phyloP scores from a whole-genome alignment of 2,113 vertebrate species.

The Xyrauchen texanus region DNA sequence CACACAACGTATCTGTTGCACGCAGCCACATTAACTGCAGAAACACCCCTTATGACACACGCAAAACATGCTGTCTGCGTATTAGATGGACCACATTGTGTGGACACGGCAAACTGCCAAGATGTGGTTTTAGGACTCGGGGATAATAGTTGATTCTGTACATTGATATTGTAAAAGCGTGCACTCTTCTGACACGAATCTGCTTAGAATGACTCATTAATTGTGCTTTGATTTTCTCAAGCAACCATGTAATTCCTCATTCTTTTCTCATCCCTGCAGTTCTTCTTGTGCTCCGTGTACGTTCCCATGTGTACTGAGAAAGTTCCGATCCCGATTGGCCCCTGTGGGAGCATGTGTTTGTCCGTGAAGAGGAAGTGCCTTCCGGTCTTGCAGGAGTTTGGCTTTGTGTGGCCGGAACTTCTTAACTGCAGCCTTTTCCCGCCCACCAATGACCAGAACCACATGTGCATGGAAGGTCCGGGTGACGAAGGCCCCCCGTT shows the following conservation, averaged over 20 bases:
- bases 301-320: constrained; percentile 99
- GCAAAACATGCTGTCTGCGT: too few relatives aligned
- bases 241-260: neutral
- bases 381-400: constrained; percentile 93
- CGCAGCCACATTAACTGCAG: too few relatives aligned
- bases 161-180: too few relatives aligned
- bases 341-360: constrained; percentile 95
- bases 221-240: too few relatives aligned
- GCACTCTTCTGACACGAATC: too few relatives aligned
- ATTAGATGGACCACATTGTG: too few relatives aligned
- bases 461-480: constrained; percentile 99
- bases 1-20: too few relatives aligned
- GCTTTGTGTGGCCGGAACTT: constrained; percentile 92
- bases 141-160: too few relatives aligned
- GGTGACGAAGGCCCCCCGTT: constrained; percentile 88
- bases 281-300: constrained; percentile 97
- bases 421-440: constrained; percentile 98
- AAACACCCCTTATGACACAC: too few relatives aligned
- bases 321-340: constrained; percentile 95
- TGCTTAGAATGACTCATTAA: too few relatives aligned
- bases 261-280: constrained; percentile 69
- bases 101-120: too few relatives aligned
- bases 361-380: constrained; percentile 94
- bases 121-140: too few relatives aligned
- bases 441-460: constrained; percentile 96